Base-by-base conservation (phyloP, 2,797 vertebrate species). In the Protosalanx chinensis region DNA sequence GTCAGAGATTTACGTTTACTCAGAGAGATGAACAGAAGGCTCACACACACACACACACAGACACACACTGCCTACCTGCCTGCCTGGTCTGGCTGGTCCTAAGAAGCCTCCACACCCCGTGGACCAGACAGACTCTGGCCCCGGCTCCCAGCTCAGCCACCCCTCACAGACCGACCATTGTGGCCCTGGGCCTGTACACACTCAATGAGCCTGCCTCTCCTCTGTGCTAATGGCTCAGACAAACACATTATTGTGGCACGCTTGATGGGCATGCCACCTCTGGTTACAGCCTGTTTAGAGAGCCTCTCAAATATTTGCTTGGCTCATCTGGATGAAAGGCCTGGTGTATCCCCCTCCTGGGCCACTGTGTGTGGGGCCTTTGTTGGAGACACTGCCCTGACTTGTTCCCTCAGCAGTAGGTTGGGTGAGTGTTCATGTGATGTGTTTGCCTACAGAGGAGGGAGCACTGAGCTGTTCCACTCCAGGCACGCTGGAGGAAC, bases 131-230 rank as follows among this genome's bases (percentile, higher is more conserved):
- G 41, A 27, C 60, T 81, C 81, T 80, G 73, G 70, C 82, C 81
- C 81, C 71, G 75, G 68, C 79, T 75, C 67, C 76, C 18, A 81
- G 70, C 72, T 68, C 46, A 76, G 72, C 65, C 72, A 71, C 41
- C 41, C 41, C n/a, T 76, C 77, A 88, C 88, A 93, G 87, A 81
- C 81, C 53, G 72, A 27, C 82, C 67, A 79, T 79, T 93, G 89
- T 92, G 72, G 20, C 33, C 41, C 41, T 13, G 2, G 41, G 41
- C 41, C 5, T 3, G 59, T 72, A 10, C 33, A 12, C 64, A 30
- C 71, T 59, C 60, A 23, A 41, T 65, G 74, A 64, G 59, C 66
- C 65, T 63, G 23, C 67, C 30, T 70, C 6, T 58, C 16, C 49
- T 64, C 49, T 71, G 6, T 70, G 51, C 68, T 27, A 1, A 20